These are phyloP conservation scores for Muscidifurax raptorellus DNA, from an alignment of 1,140 invertebrate genomes.

Conservation along the genomic window DNA sequence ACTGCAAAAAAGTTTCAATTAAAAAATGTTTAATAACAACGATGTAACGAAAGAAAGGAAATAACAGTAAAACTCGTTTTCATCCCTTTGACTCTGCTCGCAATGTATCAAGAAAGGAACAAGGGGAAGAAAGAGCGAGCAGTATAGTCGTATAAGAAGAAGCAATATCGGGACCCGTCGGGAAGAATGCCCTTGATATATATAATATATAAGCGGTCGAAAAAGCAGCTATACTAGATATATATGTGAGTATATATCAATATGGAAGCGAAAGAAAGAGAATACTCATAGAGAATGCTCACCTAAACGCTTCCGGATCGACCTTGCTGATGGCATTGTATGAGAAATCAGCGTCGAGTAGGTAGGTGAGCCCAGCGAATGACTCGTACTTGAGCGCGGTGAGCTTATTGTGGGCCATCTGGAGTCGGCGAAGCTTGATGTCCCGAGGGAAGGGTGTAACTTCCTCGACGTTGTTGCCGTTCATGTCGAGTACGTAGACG, in stretches of 20 bases:
- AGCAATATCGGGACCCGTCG: too few relatives aligned
- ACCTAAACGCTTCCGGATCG: constrained; percentile 83
- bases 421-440: constrained; percentile 82
- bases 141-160: too few relatives aligned
- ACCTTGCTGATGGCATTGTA: constrained; percentile 79
- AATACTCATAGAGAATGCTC: constrained; percentile 58
- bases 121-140: background rate
- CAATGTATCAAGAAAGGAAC: too few relatives aligned
- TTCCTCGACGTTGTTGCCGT: constrained; percentile 80
- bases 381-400: constrained; percentile 78
- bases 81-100: too few relatives aligned
- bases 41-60: constrained; percentile 42
- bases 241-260: too few relatives aligned
- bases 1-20: background rate
- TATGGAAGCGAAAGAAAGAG: too few relatives aligned
- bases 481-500: constrained; percentile 83
- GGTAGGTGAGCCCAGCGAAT: constrained; percentile 80
- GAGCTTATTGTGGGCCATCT: constrained; percentile 82
- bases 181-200: too few relatives aligned
- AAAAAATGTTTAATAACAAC: too few relatives aligned
- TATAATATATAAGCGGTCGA: too few relatives aligned
- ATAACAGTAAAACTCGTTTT: background rate
- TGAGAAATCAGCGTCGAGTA: constrained; percentile 83
- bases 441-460: constrained; percentile 79
- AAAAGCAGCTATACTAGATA: too few relatives aligned